Conservation (phyloP, 2,797 vertebrate genomes). For the Rhynchonycteris naso region DNA sequence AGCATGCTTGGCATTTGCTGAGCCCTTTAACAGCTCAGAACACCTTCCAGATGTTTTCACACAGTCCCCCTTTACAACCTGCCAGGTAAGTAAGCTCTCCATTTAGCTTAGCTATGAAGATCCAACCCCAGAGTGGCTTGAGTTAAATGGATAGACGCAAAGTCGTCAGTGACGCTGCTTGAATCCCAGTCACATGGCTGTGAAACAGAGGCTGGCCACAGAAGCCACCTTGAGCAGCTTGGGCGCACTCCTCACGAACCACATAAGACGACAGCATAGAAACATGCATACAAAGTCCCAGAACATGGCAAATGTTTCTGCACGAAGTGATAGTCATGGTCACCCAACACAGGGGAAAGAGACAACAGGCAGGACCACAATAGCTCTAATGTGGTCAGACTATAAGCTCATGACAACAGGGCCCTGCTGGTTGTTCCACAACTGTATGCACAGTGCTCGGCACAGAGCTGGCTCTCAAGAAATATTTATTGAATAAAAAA, state of each 20-base stretch:
- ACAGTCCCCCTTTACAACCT: background rate
- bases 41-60: background rate
- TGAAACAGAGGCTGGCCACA: accelerated
- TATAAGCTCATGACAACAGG: too few relatives aligned
- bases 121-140: background rate
- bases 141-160: background rate
- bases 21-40: background rate
- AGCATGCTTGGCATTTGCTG: background rate
- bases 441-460: background rate
- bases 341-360: accelerated
- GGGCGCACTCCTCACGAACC: background rate
- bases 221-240: background rate
- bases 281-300: background rate
- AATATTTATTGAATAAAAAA: background rate
- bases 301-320: background rate
- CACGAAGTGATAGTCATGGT: background rate
- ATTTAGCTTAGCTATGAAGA: background rate
- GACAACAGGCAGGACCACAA: background rate
- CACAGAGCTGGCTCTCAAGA: background rate
- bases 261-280: background rate
- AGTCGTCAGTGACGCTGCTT: background rate
- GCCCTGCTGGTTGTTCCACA: background rate
- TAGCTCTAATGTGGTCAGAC: background rate
- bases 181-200: background rate
- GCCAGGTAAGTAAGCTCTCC: background rate